These are phyloP conservation scores for Drosophila suzukii DNA, from an alignment of 1,140 invertebrate genomes.

Conservation along the genomic window DNA sequence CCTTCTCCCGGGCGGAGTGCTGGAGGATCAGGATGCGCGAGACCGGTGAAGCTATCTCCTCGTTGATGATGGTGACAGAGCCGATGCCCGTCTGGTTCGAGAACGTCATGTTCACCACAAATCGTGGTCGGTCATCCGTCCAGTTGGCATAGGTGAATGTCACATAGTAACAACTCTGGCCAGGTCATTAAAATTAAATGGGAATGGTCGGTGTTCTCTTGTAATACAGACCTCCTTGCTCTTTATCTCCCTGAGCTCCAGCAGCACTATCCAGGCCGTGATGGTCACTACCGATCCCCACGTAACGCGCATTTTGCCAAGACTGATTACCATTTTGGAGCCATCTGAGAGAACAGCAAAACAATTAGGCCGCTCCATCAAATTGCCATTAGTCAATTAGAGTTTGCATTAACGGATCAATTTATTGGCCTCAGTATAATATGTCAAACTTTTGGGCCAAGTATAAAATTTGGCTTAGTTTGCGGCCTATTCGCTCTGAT, in stretches of 20 bases:
- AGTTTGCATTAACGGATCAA: not conserved
- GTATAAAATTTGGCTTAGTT: conserved; percentile 52
- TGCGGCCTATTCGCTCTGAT: conserved; percentile 48
- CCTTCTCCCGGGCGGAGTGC: conserved; percentile 25
- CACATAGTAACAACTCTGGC: conserved; percentile 55
- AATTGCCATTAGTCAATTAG: conserved; percentile 24
- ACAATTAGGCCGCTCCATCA: conserved; percentile 29
- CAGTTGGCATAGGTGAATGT: conserved; percentile 57
- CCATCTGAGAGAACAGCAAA: not conserved
- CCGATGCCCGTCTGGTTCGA: conserved; percentile 50
- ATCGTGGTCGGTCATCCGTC: conserved; percentile 65
- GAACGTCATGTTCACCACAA: conserved; percentile 74
- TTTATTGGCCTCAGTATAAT: conserved; percentile 18
- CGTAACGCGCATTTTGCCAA: conserved; percentile 15
- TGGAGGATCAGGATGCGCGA: conserved; percentile 48
- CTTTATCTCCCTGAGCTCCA: not conserved
- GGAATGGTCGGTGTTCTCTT: too few species aligned
- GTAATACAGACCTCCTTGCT: conserved; percentile 49
- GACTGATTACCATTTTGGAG: not conserved
- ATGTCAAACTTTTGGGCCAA: conserved; percentile 62
- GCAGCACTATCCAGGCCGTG: conserved; percentile 23
- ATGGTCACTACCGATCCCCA: not conserved
- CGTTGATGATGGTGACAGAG: conserved; percentile 63
- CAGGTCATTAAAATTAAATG: too few species aligned
- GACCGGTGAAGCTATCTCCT: conserved; percentile 52